These are phyloP conservation scores for Cotesia congregata DNA, from an alignment of 2,888 invertebrate species.

Conservation along the genomic window DNA sequence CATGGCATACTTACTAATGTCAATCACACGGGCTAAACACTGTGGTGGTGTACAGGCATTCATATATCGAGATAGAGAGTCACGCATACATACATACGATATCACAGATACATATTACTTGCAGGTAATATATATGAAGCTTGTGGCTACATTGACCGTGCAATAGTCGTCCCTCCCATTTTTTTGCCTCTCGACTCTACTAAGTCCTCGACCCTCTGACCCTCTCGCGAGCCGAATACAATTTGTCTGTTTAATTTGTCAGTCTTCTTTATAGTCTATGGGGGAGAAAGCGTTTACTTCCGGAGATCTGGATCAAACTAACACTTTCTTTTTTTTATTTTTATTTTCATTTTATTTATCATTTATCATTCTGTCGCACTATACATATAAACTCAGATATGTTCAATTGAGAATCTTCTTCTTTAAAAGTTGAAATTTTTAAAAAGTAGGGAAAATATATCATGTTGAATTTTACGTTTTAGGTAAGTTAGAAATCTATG, in stretches of 20 bases:
- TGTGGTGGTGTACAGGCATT: slow-evolving; percentile 37
- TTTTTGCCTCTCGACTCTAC: slow-evolving; percentile 2
- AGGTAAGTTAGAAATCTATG: too few species aligned
- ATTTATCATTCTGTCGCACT: slow-evolving; percentile 1
- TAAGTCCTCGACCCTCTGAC: slow-evolving; percentile 42
- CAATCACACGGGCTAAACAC: slow-evolving; percentile 67
- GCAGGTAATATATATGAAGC: slow-evolving; percentile 17
- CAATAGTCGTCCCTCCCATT: slow-evolving; percentile 31
- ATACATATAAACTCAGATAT: not conserved
- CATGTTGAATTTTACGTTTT: too few species aligned
- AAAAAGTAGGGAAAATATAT: not conserved
- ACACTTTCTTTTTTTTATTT: slow-evolving; percentile 39
- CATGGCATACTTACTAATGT: slow-evolving; percentile 71
- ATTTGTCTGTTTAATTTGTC: slow-evolving; percentile 1
- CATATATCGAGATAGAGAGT: slow-evolving; percentile 20
- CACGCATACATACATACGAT: slow-evolving; percentile 19
- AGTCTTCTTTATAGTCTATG: slow-evolving; percentile 13
- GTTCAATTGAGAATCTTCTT: not conserved
- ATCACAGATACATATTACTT: slow-evolving; percentile 13
- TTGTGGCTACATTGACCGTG: slow-evolving; percentile 40
- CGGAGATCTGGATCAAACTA: slow-evolving; percentile 39
- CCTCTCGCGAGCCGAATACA: slow-evolving; percentile 29
- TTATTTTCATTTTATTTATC: not conserved
- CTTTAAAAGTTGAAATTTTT: not conserved
- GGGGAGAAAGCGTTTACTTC: slow-evolving; percentile 38